Evolutionary conservation across 2,113 vertebrate species (phyloP), one percentile per base, ranked within the genome.

Genomic region (Carlito syrichta): DNA sequence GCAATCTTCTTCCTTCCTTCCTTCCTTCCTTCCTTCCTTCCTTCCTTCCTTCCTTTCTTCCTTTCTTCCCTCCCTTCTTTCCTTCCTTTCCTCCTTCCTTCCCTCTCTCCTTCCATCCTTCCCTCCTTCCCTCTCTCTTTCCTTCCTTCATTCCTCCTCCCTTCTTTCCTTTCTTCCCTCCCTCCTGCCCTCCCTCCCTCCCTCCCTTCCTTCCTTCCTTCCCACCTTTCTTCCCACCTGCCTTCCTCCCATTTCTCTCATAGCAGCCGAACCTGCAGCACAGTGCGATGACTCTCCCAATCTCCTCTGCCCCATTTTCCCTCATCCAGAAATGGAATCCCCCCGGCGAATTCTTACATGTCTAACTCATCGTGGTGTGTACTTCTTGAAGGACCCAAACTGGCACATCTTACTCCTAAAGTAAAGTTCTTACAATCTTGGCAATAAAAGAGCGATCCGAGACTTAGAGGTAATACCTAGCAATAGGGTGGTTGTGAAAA

Each of bases 91-190:
- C 19, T 43, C 22, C 69, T 38, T 12, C 4, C 20, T 11, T n/a
- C 8, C 4, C 60, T 45, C n/a, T n/a, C n/a, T 30, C 71, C 6
- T 45, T 27, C 71, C 13, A 58, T 22, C 16, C n/a, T 50, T 32
- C 19, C 16, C 17, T 38, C 6, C 27, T 68, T 32, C 8, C 11
- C 7, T 25, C 30, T 20, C 73, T 17, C 30, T 6, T 43, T 14
- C 1, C 5, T 63, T 10, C 8, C 32, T 40, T 23, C 35, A 8
- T 8, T 73, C 2, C 30, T 23, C 20, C 14, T n/a, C n/a, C 32
- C 22, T 10, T 2, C 8, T 1, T 71, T n/a, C 7, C 3, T n/a
- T 3, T 25, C 20, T 45, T 17, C 1, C 22, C 27, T 20, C 7
- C 23, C 8, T 60, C 58, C 27, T 17, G 25, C 45, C 22, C 63